A percentile compares a stretch with the other conserved stretches of the same genome.
Conservation (phyloP, 2,113 vertebrate species). For the Cheirogaleus medius region DNA sequence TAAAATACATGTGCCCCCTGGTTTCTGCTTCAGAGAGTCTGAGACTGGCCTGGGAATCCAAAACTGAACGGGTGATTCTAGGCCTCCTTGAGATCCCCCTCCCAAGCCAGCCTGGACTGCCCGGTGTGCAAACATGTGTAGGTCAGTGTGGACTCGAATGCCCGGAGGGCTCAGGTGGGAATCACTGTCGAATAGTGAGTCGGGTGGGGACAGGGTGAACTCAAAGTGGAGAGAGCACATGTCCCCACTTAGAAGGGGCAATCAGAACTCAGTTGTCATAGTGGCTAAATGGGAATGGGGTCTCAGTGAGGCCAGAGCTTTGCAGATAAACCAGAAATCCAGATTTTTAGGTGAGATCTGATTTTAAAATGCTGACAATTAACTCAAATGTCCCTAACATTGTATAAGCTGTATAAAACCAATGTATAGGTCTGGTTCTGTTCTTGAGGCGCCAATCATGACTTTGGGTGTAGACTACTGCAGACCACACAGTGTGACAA, state of each 20-base stretch:
- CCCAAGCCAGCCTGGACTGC: background rate
- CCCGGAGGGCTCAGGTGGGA: background rate
- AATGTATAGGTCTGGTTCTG: background rate
- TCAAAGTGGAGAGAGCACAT: background rate
- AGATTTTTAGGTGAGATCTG: background rate
- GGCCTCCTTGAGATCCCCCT: background rate
- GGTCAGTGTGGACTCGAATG: background rate
- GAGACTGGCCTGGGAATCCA: background rate
- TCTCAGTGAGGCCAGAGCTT: background rate
- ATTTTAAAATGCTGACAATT: background rate
- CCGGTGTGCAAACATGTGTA: background rate
- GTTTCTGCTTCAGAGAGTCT: background rate
- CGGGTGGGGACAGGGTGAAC: fast-evolving
- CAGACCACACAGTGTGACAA: background rate
- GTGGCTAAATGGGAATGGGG: background rate
- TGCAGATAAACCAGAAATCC: background rate
- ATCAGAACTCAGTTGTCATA: background rate
- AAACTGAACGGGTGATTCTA: background rate
- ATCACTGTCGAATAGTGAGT: background rate
- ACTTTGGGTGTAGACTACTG: background rate
- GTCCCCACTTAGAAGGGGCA: background rate
- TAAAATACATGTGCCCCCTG: background rate
- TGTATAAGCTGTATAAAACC: background rate
- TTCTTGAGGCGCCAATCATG: background rate
- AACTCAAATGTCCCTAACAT: background rate